Evolutionary conservation across 2,113 vertebrate species (phyloP).

Genomic region (Forbesichthys papilliferus): DNA sequence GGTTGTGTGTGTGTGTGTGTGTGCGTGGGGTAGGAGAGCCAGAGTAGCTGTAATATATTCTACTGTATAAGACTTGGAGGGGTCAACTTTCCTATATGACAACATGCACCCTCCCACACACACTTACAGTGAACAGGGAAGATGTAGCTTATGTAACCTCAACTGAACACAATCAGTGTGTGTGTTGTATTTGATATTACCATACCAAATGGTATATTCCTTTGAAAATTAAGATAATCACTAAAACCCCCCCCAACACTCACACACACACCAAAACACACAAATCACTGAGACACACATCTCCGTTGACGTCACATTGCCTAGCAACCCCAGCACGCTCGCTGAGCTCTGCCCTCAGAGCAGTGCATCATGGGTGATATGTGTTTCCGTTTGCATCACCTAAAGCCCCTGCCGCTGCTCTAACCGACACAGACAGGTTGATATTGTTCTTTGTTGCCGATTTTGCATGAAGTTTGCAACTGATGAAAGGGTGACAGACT

Average conservation of each 20-base stretch:
- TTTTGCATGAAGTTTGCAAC: constrained; percentile 29
- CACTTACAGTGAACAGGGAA: no score
- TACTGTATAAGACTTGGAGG: no score
- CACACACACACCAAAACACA: constrained; percentile 11
- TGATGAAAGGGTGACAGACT: constrained; percentile 10
- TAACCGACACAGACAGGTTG: constrained; percentile 19
- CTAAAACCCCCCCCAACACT: background rate
- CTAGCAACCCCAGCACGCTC: constrained; percentile 69
- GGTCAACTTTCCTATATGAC: no score
- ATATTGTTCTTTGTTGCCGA: constrained; percentile 39
- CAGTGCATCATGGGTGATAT: constrained; percentile 66
- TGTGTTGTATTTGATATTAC: no score
- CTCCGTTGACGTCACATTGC: constrained; percentile 66
- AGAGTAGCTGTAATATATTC: background rate
- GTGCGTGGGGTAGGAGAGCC: background rate
- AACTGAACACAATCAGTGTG: no score
- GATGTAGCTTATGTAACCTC: no score
- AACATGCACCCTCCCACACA: no score
- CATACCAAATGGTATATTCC: no score
- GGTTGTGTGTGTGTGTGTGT: background rate
- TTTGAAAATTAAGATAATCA: background rate
- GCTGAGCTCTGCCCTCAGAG: constrained; percentile 63
- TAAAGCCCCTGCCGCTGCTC: constrained; percentile 40
- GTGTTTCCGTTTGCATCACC: constrained; percentile 58
- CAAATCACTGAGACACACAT: constrained; percentile 4